A percentile compares a stretch with the other conserved stretches of the same genome.
phyloP scores from a whole-genome alignment of 2,888 invertebrate genomes.

The Acronicta alni region DNA sequence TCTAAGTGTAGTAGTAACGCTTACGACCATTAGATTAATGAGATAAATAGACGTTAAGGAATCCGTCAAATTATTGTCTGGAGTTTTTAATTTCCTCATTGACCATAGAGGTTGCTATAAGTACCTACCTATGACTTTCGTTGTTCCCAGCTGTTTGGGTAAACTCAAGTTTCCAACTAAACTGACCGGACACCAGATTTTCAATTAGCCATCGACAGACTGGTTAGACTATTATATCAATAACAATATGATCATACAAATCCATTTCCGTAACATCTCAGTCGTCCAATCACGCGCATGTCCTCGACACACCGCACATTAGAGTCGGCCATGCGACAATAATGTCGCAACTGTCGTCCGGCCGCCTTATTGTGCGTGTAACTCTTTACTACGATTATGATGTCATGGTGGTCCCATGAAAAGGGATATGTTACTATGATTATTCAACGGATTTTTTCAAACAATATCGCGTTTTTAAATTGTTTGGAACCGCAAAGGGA shows the following conservation, averaged over 20 bases:
- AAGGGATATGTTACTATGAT: slow-evolving; percentile 26
- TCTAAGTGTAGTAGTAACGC: no score
- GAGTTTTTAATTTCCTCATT: no score
- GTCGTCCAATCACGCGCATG: slow-evolving; percentile 53
- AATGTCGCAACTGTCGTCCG: slow-evolving; percentile 54
- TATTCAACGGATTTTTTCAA: slow-evolving; percentile 24
- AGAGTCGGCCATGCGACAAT: slow-evolving; percentile 48
- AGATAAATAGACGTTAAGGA: no score
- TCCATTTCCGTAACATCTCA: slow-evolving; percentile 44
- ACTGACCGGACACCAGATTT: slow-evolving; percentile 12
- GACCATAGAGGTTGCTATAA: no score
- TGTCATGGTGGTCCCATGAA: slow-evolving; percentile 51
- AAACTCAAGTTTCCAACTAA: not conserved
- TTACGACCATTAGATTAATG: no score
- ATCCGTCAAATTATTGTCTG: no score
- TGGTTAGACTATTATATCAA: slow-evolving; percentile 41
- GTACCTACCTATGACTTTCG: not conserved
- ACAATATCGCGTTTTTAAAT: slow-evolving; percentile 16
- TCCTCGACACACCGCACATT: slow-evolving; percentile 35
- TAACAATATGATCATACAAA: slow-evolving; percentile 47
- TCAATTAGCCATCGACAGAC: slow-evolving; percentile 36
- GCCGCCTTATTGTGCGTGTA: slow-evolving; percentile 40
- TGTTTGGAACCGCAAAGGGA: slow-evolving; percentile 3
- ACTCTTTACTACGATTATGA: slow-evolving; percentile 54
- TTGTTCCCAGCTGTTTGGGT: not conserved